phyloP scores from a whole-genome alignment of 2,113 vertebrate species.

The Merops nubicus region DNA sequence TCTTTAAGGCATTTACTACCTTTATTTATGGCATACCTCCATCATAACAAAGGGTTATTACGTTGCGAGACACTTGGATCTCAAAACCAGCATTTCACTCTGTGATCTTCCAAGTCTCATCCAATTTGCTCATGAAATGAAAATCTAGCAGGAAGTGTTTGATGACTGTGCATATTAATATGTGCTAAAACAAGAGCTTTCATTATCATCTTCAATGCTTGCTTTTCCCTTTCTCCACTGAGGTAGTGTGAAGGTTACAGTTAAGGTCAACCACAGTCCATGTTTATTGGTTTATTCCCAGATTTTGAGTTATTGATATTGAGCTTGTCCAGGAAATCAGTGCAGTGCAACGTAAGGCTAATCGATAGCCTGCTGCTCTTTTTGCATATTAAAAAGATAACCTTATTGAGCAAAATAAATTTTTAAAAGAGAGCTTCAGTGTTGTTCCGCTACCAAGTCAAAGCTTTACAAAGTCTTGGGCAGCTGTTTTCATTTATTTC shows the following conservation, averaged over 20 bases:
- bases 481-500: background rate
- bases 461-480: background rate
- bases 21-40: background rate
- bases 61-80: background rate
- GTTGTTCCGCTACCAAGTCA: background rate
- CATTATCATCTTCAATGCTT: background rate
- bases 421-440: background rate
- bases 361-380: conserved; percentile 53
- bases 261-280: conserved; percentile 16
- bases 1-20: background rate
- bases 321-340: conserved; percentile 57
- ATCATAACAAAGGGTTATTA: background rate
- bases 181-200: conserved; percentile 15
- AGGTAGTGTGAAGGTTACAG: conserved; percentile 47
- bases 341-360: background rate
- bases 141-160: conserved; percentile 32
- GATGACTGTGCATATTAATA: conserved; percentile 53
- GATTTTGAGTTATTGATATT: conserved; percentile 46
- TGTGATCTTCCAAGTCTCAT: conserved; percentile 22
- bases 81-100: background rate
- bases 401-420: background rate
- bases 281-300: conserved; percentile 33
- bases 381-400: conserved; percentile 59
- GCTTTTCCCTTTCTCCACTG: conserved; percentile 28
- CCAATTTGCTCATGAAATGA: conserved; percentile 35